Evolutionary conservation across 2,797 vertebrate species (phyloP).

Genomic region (Clarias fuscus): DNA sequence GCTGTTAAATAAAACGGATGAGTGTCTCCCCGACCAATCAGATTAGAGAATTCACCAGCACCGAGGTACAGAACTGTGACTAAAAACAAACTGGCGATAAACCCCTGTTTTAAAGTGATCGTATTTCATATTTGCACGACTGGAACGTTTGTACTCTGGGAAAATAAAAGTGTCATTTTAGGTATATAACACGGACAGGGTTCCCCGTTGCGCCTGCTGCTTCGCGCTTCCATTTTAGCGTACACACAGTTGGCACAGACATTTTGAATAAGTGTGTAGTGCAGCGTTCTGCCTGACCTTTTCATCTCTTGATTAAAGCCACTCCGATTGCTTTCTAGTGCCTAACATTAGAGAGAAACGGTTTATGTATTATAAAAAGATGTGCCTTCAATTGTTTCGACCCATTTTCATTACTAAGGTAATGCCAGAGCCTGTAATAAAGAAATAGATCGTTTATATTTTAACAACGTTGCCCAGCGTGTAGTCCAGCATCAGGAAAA

Average conservation of each 20-base stretch:
- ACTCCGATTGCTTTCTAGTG: neutral
- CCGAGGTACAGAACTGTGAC: neutral
- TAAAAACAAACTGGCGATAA: neutral
- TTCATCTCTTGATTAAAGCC: neutral
- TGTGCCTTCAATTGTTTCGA: neutral
- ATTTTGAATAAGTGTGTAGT: neutral
- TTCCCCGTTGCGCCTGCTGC: neutral
- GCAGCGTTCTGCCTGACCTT: neutral
- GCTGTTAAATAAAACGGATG: neutral
- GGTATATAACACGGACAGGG: neutral
- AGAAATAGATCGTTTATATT: neutral
- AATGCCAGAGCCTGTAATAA: neutral
- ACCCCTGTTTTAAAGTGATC: neutral
- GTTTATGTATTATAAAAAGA: constrained; percentile 5
- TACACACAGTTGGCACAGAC: neutral
- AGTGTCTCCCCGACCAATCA: neutral
- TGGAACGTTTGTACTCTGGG: neutral
- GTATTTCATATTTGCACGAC: neutral
- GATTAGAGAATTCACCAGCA: neutral
- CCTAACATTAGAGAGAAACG: constrained; percentile 13
- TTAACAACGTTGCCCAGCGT: neutral
- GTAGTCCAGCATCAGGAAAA: neutral
- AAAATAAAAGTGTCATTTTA: neutral
- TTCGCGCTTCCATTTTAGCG: neutral
- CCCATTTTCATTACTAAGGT: constrained; percentile 12